Evolutionary conservation across 2,888 invertebrate species (phyloP).

Genomic region (Eristalinus aeneus): DNA sequence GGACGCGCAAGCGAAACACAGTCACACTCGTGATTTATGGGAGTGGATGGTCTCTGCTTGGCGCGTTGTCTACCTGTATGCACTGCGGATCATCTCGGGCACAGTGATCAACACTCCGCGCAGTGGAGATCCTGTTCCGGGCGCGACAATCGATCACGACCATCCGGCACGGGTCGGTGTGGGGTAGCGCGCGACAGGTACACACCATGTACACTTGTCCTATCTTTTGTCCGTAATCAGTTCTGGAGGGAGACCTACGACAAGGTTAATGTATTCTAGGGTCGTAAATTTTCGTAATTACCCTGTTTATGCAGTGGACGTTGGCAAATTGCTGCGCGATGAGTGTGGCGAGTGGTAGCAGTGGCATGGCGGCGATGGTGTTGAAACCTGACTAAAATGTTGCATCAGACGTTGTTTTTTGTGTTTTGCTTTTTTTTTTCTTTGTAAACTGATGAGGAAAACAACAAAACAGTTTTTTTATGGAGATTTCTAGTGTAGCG

Average conservation of each 20-base stretch:
- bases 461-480: conserved; percentile 4
- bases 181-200: conserved; percentile 5
- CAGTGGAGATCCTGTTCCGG: not conserved
- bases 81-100: not conserved
- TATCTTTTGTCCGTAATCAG: conserved; percentile 34
- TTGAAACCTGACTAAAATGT: conserved; percentile 40
- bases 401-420: conserved; percentile 32
- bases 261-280: conserved; percentile 48
- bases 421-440: not conserved
- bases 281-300: conserved; percentile 49
- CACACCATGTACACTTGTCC: not conserved
- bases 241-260: conserved; percentile 25
- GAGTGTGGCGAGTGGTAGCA: not conserved
- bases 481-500: conserved; percentile 34
- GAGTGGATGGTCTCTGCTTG: conserved; percentile 7
- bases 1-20: conserved; percentile 17
- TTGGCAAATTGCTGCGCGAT: conserved; percentile 31
- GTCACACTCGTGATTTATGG: conserved; percentile 32
- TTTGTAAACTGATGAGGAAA: not conserved
- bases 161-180: not conserved
- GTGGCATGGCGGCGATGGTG: not conserved
- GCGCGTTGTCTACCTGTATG: not conserved
- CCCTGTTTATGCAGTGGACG: conserved; percentile 22
- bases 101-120: not conserved
- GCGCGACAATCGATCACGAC: no score